These are phyloP conservation scores for Lethrus apterus DNA, from an alignment of 1,140 invertebrate species.

Conservation along the genomic window DNA sequence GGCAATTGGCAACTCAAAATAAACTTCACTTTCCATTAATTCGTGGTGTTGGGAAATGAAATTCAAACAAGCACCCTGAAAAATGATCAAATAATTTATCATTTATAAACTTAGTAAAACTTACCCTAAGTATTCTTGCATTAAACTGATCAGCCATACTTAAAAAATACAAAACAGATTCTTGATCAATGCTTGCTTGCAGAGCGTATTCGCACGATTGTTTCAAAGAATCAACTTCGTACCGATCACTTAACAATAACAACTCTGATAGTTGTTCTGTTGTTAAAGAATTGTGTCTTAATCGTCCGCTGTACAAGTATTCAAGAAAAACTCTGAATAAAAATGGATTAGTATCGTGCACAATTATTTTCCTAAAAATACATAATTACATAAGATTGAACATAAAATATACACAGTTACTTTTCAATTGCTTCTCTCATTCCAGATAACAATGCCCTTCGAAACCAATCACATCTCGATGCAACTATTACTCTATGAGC, in stretches of 20 bases:
- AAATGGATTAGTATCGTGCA: constrained; percentile 57
- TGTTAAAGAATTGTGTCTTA: constrained; percentile 43
- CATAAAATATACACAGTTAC: constrained; percentile 35
- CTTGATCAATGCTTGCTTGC: constrained; percentile 51
- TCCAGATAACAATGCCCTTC: constrained; percentile 58
- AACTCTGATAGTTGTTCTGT: constrained; percentile 58
- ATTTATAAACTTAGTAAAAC: neutral
- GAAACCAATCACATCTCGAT: constrained; percentile 62
- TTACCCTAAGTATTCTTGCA: constrained; percentile 52
- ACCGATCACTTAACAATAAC: constrained; percentile 51
- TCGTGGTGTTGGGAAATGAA: constrained; percentile 51
- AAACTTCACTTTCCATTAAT: constrained; percentile 54
- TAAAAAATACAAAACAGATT: constrained; percentile 56
- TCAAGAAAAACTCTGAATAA: constrained; percentile 55
- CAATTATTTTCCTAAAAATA: constrained; percentile 53
- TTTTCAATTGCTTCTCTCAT: constrained; percentile 65
- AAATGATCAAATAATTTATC: constrained; percentile 12
- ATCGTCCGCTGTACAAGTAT: constrained; percentile 56
- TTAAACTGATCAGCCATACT: constrained; percentile 61
- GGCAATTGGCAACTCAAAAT: constrained; percentile 53
- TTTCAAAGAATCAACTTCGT: constrained; percentile 52
- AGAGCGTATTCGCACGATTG: constrained; percentile 54
- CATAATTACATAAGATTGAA: constrained; percentile 13
- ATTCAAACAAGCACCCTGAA: constrained; percentile 40
- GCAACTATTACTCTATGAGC: constrained; percentile 62